These are phyloP conservation scores for Tipula lateralis DNA, from an alignment of 2,888 invertebrate genomes.

Conservation along the genomic window DNA sequence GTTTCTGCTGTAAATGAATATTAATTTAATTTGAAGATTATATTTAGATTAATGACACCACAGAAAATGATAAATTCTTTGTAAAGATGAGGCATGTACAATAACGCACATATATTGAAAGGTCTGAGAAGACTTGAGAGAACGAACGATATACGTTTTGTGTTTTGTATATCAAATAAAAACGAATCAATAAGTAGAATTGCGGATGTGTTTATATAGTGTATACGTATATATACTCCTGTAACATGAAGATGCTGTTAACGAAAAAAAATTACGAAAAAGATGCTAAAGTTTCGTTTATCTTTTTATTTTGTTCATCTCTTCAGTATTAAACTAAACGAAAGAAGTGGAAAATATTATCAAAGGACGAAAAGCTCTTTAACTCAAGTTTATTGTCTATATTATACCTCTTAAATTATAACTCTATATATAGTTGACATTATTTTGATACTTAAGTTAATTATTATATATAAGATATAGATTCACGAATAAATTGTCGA, in stretches of 20 bases:
- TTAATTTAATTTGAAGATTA: slow-evolving; percentile 19
- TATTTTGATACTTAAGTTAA: neutral
- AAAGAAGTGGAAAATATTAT: neutral
- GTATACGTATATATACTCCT: neutral
- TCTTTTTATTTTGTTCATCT: neutral
- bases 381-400: neutral
- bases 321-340: neutral
- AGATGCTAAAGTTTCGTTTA: neutral
- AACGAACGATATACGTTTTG: neutral
- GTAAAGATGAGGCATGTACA: neutral
- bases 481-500: neutral
- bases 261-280: neutral
- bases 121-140: neutral
- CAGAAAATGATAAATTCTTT: slow-evolving; percentile 11
- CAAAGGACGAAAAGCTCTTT: neutral
- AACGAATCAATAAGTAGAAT: neutral
- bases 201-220: neutral
- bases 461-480: neutral
- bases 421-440: neutral
- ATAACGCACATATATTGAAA: neutral
- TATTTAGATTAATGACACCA: slow-evolving; percentile 19
- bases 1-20: slow-evolving; percentile 11
- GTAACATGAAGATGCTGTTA: neutral
- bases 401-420: neutral
- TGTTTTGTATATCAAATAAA: neutral